Evolutionary conservation across 2,113 vertebrate genomes (phyloP).

Genomic region (Lophotis ruficrista): DNA sequence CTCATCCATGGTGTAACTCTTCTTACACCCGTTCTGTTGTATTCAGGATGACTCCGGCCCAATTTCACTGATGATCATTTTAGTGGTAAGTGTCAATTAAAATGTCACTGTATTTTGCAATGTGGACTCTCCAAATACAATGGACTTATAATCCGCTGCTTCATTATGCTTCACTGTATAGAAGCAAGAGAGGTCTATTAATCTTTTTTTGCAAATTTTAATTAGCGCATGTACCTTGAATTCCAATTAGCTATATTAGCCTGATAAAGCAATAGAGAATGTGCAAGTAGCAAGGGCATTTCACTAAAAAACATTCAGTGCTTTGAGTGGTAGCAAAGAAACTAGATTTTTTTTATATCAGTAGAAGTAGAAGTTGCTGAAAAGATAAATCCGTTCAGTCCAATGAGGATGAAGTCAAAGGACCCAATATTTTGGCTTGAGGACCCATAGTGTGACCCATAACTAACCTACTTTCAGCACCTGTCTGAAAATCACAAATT

Average conservation of each 20-base stretch:
- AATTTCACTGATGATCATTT: neutral
- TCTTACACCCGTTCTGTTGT: neutral
- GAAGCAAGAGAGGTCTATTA: slow-evolving; percentile 48
- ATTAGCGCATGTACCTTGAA: neutral
- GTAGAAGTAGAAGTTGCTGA: neutral
- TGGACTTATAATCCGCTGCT: slow-evolving; percentile 3
- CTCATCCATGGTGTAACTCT: neutral
- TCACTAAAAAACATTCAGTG: neutral
- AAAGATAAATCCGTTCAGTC: neutral
- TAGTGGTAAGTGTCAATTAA: slow-evolving; percentile 35
- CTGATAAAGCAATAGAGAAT: neutral
- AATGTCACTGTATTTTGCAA: neutral
- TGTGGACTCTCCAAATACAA: slow-evolving; percentile 16
- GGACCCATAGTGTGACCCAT: neutral
- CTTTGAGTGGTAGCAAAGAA: neutral
- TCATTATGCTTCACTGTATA: neutral
- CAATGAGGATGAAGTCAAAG: neutral
- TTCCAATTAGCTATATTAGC: slow-evolving; percentile 37
- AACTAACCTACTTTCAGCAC: neutral
- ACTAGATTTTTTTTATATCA: neutral
- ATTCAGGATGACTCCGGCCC: neutral
- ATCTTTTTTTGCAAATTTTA: slow-evolving; percentile 52
- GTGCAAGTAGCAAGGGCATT: neutral
- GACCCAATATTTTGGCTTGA: neutral
- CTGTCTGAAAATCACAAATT: neutral